These are phyloP conservation scores for Marasmarcha lunaedactyla DNA, from an alignment of 2,888 invertebrate genomes.

Conservation along the genomic window DNA sequence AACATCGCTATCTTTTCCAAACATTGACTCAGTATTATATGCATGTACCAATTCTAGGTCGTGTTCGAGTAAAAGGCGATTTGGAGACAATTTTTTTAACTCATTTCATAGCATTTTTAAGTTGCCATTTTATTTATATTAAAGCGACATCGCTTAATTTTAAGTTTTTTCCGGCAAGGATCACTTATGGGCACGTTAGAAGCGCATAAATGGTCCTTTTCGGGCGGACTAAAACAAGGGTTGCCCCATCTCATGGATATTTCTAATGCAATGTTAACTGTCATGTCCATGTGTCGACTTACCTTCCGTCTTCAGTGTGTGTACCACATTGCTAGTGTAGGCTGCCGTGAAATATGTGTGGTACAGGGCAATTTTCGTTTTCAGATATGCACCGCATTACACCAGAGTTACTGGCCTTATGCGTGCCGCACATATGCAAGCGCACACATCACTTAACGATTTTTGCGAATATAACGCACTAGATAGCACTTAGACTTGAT, in stretches of 20 bases:
- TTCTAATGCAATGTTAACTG: conserved; percentile 60
- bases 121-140: conserved; percentile 28
- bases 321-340: conserved; percentile 48
- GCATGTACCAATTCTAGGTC: conserved; percentile 59
- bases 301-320: conserved; percentile 62
- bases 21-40: conserved; percentile 40
- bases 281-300: conserved; percentile 64
- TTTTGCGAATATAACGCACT: conserved; percentile 50
- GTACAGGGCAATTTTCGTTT: conserved; percentile 71
- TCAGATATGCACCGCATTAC: conserved; percentile 71
- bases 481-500: conserved; percentile 67
- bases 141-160: conserved; percentile 32
- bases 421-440: conserved; percentile 70
- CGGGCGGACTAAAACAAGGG: conserved; percentile 60
- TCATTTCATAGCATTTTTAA: conserved; percentile 34
- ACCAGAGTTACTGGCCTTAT: conserved; percentile 71
- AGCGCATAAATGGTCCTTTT: conserved; percentile 30
- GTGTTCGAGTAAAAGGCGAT: conserved; percentile 28
- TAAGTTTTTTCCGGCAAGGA: conserved; percentile 36
- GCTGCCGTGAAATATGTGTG: conserved; percentile 65
- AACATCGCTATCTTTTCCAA: conserved; percentile 54
- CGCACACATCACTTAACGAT: conserved; percentile 69
- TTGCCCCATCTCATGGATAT: conserved; percentile 71
- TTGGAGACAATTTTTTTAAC: conserved; percentile 40
- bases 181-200: conserved; percentile 24